Conservation (phyloP, 2,888 invertebrate species). For the Beris chalybata region DNA sequence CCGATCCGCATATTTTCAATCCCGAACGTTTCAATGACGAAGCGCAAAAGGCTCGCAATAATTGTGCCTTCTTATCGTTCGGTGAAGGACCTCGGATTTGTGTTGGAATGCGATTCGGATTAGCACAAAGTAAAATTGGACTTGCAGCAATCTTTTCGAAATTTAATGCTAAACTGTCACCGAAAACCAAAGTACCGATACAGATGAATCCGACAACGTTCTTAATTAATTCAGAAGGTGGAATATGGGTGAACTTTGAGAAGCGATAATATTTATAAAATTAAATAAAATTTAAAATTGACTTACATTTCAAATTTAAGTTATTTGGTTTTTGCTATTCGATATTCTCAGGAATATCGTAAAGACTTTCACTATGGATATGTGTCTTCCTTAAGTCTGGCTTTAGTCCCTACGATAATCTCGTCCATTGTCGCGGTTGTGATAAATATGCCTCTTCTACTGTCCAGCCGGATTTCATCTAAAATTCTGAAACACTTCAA, state of each 20-base stretch:
- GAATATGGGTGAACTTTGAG: slow-evolving; percentile 36
- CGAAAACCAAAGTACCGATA: slow-evolving; percentile 35
- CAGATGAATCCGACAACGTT: slow-evolving; percentile 32
- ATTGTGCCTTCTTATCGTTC: slow-evolving; percentile 34
- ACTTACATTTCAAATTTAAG: no score
- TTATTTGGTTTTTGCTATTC: no score
- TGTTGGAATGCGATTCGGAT: slow-evolving; percentile 37
- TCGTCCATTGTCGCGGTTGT: no score
- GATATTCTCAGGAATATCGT: no score
- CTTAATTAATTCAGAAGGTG: slow-evolving; percentile 30
- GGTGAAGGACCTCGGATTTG: slow-evolving; percentile 38
- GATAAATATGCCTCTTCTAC: no score
- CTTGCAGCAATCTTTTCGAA: slow-evolving; percentile 33
- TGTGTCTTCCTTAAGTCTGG: no score
- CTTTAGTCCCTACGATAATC: no score
- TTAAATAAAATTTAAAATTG: no score
- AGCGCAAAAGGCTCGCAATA: slow-evolving; percentile 15
- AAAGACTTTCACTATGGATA: no score
- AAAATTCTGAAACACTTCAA: no score
- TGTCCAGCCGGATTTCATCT: no score
- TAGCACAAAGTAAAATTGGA: slow-evolving; percentile 37
- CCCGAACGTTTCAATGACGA: slow-evolving; percentile 33
- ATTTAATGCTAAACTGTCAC: slow-evolving; percentile 29
- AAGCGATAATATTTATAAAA: no score
- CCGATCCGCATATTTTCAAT: slow-evolving; percentile 34